Evolutionary conservation across 2,797 vertebrate species (phyloP).

Genomic region (Orestias chungarensis): DNA sequence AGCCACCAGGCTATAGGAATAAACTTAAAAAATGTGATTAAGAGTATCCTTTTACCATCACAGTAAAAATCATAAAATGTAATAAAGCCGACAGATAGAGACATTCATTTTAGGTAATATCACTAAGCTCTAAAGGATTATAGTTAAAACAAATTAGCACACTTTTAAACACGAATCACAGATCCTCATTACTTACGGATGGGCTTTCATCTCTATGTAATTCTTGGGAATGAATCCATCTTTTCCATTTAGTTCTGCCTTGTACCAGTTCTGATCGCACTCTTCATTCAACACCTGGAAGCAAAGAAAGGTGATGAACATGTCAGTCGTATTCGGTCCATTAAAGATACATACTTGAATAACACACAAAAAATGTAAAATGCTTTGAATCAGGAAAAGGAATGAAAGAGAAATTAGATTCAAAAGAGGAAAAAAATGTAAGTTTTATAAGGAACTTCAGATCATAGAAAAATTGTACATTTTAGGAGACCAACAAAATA

Average conservation of each 20-base stretch:
- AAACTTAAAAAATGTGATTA: background rate
- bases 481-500: no score
- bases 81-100: background rate
- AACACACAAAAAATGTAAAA: no score
- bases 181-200: constrained; percentile 88
- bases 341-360: no score
- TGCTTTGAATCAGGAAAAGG: background rate
- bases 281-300: constrained; percentile 98
- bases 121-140: no score
- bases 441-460: no score
- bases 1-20: background rate
- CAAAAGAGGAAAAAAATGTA: background rate
- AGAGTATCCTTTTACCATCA: background rate
- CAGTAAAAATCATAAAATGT: background rate
- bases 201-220: constrained; percentile 99
- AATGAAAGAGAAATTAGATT: background rate
- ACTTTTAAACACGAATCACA: background rate
- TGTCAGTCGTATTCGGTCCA: background rate
- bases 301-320: background rate
- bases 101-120: background rate
- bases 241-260: constrained; percentile 96
- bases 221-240: constrained; percentile 99
- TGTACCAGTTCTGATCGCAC: constrained; percentile 99
- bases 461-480: no score
- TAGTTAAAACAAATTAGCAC: background rate